phyloP scores from a whole-genome alignment of 2,888 invertebrate genomes.

The Melipona bicolor region DNA sequence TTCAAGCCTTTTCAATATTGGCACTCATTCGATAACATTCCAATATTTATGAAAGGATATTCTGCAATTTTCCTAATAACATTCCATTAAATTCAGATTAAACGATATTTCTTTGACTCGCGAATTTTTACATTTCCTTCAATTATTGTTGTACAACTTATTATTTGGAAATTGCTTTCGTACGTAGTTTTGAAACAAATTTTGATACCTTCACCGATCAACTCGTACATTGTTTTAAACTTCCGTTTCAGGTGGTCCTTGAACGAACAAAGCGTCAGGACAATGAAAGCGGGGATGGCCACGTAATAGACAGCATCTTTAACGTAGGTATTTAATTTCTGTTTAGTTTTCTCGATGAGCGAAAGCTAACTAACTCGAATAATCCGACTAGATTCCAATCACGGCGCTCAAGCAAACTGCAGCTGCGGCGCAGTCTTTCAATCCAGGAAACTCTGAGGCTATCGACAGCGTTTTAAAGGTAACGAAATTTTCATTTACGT shows the following conservation, averaged over 20 bases:
- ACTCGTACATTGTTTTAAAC: background rate
- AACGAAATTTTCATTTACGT: background rate
- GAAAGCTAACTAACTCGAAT: background rate
- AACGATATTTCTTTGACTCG: too few species aligned
- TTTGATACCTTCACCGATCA: too few species aligned
- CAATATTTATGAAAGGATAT: too few species aligned
- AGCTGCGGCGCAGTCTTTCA: conserved; percentile 74
- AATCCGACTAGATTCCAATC: conserved; percentile 77
- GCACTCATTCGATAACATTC: too few species aligned
- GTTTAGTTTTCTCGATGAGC: too few species aligned
- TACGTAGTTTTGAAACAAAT: too few species aligned
- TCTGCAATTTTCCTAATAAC: too few species aligned
- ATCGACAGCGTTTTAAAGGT: conserved; percentile 79
- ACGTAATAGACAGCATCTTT: conserved; percentile 75
- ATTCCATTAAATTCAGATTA: too few species aligned
- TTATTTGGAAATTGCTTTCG: too few species aligned
- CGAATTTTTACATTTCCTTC: too few species aligned
- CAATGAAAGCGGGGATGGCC: conserved; percentile 42
- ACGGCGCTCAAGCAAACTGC: conserved; percentile 77
- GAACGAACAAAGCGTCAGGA: conserved; percentile 68
- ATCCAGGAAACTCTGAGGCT: conserved; percentile 73
- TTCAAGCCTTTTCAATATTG: too few species aligned
- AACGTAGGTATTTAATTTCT: conserved; percentile 70
- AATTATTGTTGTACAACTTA: too few species aligned
- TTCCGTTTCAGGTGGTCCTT: conserved; percentile 60